These are phyloP conservation scores for Pseudomyrmex cubaensis DNA, from an alignment of 1,140 invertebrate species.

Conservation along the genomic window DNA sequence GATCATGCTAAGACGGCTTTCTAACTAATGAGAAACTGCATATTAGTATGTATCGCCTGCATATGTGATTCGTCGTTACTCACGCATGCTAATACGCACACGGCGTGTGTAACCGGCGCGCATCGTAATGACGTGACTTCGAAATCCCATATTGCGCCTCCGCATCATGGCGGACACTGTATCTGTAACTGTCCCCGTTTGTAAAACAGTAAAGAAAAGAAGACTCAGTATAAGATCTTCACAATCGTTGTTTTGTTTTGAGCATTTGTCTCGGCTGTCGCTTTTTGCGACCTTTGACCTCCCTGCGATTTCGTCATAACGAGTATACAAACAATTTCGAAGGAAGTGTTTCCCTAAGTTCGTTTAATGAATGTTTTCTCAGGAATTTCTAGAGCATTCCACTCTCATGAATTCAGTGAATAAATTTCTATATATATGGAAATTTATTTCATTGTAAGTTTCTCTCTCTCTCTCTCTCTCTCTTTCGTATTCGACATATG, in stretches of 20 bases:
- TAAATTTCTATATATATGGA: background rate
- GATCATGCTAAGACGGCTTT: slow-evolving; percentile 34
- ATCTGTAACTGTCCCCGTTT: slow-evolving; percentile 39
- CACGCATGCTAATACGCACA: slow-evolving; percentile 10
- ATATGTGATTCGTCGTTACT: slow-evolving; percentile 15
- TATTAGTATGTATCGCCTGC: slow-evolving; percentile 39
- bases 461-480: background rate
- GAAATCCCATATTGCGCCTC: slow-evolving; percentile 3
- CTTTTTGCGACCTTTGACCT: background rate
- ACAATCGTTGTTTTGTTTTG: slow-evolving; percentile 2
- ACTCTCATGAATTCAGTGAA: background rate
- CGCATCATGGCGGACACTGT: slow-evolving; percentile 5
- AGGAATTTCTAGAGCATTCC: background rate
- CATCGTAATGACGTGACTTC: slow-evolving; percentile 38
- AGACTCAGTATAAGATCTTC: slow-evolving; percentile 31
- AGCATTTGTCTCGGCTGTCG: background rate
- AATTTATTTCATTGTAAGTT: slow-evolving; percentile 14
- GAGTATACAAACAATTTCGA: slow-evolving; percentile 1
- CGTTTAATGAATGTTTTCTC: background rate
- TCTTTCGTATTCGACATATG: background rate
- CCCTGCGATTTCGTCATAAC: background rate
- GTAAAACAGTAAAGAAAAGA: slow-evolving; percentile 42
- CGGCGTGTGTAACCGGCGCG: background rate
- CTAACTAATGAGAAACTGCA: slow-evolving; percentile 44
- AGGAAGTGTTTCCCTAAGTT: background rate